Conservation (phyloP, 2,888 invertebrate species). For the Caenorhabditis uteleia region DNA sequence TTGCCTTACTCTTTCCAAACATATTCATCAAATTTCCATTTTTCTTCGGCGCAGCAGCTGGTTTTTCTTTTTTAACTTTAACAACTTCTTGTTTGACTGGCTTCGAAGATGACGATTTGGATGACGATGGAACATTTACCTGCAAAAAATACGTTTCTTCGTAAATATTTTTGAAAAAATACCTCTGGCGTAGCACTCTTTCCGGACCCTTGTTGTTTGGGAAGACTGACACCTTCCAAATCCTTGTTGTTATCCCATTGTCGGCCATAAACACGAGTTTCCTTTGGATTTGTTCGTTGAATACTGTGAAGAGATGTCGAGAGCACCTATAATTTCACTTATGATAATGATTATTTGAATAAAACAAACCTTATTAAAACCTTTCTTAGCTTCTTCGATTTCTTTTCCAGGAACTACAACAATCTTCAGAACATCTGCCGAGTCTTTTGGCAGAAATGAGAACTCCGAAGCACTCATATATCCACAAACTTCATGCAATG, state of each 20-base stretch:
- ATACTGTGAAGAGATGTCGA: slow-evolving; percentile 30
- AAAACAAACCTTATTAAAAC: slow-evolving; percentile 13
- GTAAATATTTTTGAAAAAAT: too few relatives aligned
- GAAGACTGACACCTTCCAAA: slow-evolving; percentile 7
- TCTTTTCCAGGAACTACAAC: slow-evolving; percentile 19
- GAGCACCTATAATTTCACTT: too few relatives aligned
- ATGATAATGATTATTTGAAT: too few relatives aligned
- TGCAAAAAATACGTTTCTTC: not conserved
- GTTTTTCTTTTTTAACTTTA: slow-evolving; percentile 11
- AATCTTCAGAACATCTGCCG: slow-evolving; percentile 16
- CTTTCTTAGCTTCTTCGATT: slow-evolving; percentile 3
- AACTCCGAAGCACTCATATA: slow-evolving; percentile 6
- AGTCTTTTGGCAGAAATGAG: slow-evolving; percentile 1
- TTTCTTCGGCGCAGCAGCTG: slow-evolving; percentile 6
- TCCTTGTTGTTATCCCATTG: slow-evolving; percentile 30
- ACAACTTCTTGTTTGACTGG: not conserved
- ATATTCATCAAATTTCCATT: not conserved
- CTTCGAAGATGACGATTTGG: not conserved
- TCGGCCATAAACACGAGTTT: slow-evolving; percentile 31
- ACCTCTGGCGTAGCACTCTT: slow-evolving; percentile 7
- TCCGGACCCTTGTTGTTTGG: not conserved
- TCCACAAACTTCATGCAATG: slow-evolving; percentile 29
- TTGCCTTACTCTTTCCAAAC: not conserved
- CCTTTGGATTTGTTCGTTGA: slow-evolving; percentile 32
- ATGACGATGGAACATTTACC: slow-evolving; percentile 3